Base-by-base conservation (phyloP, 2,113 vertebrate genomes). In the Pogonocichla stellata region DNA sequence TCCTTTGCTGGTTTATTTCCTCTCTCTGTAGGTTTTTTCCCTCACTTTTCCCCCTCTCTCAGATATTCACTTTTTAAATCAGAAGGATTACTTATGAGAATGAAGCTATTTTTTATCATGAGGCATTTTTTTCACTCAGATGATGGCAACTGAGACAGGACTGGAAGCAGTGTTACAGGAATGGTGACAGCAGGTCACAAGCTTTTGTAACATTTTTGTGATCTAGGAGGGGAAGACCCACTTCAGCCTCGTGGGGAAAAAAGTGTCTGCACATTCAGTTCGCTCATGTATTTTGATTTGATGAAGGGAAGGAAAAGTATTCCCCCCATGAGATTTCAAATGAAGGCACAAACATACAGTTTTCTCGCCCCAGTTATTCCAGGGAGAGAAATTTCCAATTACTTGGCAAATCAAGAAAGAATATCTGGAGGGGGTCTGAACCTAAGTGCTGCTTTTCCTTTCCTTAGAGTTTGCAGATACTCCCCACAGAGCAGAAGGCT, bases 331-430 rank as follows among this genome's bases (percentile, higher is more conserved):
- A 87, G 62, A 61, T 36, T 92, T 88, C 57, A 79, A 95, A 70
- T 9, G 34, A 91, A 95, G 84, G 66, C 71, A 88, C 71, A 80
- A 95, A 91, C 58, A 61, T 11, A 33, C 45, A 62, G 54, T 62
- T 91, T 82, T 54, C 62, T 82, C 89, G 73, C 34, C 13, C 26
- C 56, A 45, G 53, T 75, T 95, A 86, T 43, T 92, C 36, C 58
- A 86, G 38, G 34, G 24, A 92, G 79, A 94, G 34, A 92, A 60
- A 80, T 86, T 77, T 91, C 79, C 78, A 90, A 88, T 85, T 88
- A 79, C 73, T 85, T 92, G 81, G 51, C 64, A 80, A 80, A 86
- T 74, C 42, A 64, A 80, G 71, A 89, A 61, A 53, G 86, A 86
- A 19, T 70, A 80, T 74, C 80, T 72, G 71, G 64, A 91, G 72